Evolutionary conservation across 1,140 invertebrate species (phyloP).

Genomic region (Stegodyphus mimosarum): DNA sequence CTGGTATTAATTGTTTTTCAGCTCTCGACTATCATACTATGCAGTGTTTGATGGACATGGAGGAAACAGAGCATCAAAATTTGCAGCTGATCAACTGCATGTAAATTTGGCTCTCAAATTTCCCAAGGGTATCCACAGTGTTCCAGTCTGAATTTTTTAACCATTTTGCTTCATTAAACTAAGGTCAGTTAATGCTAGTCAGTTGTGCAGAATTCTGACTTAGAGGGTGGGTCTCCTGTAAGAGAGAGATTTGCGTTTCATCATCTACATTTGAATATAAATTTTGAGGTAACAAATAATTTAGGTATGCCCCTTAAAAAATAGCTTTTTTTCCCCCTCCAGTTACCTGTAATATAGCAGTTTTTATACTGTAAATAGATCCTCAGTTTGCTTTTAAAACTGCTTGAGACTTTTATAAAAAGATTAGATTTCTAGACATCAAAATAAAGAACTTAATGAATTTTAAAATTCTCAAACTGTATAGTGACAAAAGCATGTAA

Average conservation of each 20-base stretch:
- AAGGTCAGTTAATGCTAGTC: slow-evolving; percentile 48
- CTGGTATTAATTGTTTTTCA: slow-evolving; percentile 63
- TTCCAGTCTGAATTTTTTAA: slow-evolving; percentile 61
- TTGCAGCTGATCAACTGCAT: slow-evolving; percentile 69
- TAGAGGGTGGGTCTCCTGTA: slow-evolving; percentile 25
- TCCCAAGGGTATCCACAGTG: slow-evolving; percentile 68
- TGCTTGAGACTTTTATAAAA: no score
- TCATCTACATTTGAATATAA: not conserved
- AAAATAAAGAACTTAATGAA: no score
- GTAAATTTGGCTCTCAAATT: slow-evolving; percentile 68
- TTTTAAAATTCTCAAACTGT: no score
- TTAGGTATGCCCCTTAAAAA: no score
- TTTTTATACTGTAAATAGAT: no score
- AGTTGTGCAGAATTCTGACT: slow-evolving; percentile 24
- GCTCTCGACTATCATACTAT: slow-evolving; percentile 67
- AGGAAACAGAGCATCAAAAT: slow-evolving; percentile 69
- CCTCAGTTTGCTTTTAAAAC: no score
- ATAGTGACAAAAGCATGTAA: no score
- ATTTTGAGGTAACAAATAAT: no score
- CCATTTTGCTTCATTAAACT: slow-evolving; percentile 62
- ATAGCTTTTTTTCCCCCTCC: no score
- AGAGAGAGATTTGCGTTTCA: not conserved
- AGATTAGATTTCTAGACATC: no score
- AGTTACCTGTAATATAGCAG: no score
- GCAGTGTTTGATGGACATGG: slow-evolving; percentile 72